These are phyloP conservation scores for Butorides virescens DNA, from an alignment of 2,113 vertebrate species.

Conservation along the genomic window DNA sequence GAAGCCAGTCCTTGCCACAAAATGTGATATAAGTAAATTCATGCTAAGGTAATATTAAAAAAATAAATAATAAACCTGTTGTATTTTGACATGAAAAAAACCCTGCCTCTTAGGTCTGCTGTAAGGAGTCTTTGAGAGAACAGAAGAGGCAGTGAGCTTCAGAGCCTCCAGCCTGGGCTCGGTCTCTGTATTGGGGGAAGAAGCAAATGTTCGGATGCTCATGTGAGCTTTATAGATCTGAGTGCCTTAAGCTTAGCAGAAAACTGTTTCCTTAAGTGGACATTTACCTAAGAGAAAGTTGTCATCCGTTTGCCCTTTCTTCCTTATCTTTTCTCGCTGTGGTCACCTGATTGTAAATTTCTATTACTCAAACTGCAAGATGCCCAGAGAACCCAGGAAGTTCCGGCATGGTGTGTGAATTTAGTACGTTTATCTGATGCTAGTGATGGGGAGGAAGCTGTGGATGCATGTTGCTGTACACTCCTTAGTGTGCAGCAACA, in stretches of 20 bases:
- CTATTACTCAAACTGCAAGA: not conserved
- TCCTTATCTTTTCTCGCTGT: not conserved
- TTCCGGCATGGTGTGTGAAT: fast-evolving
- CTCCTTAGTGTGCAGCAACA: fast-evolving
- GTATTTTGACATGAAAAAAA: not conserved
- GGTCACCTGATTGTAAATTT: not conserved
- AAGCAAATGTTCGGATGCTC: not conserved
- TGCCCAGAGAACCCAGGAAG: not conserved
- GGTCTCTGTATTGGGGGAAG: not conserved
- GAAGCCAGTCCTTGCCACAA: not conserved
- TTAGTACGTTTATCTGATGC: not conserved
- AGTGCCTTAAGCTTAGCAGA: not conserved
- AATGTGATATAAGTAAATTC: not conserved
- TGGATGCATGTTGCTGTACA: not conserved
- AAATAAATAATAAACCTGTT: not conserved
- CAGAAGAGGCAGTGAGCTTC: not conserved
- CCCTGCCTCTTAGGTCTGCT: not conserved
- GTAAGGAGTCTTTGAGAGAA: not conserved
- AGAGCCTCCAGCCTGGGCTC: not conserved
- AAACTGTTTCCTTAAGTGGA: not conserved
- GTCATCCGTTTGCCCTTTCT: not conserved
- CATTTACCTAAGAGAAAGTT: not conserved
- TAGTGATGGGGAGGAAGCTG: not conserved
- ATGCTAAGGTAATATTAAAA: not conserved
- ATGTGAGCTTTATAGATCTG: not conserved